Conservation (phyloP, 2,113 vertebrate genomes). For the Bubo bubo region DNA sequence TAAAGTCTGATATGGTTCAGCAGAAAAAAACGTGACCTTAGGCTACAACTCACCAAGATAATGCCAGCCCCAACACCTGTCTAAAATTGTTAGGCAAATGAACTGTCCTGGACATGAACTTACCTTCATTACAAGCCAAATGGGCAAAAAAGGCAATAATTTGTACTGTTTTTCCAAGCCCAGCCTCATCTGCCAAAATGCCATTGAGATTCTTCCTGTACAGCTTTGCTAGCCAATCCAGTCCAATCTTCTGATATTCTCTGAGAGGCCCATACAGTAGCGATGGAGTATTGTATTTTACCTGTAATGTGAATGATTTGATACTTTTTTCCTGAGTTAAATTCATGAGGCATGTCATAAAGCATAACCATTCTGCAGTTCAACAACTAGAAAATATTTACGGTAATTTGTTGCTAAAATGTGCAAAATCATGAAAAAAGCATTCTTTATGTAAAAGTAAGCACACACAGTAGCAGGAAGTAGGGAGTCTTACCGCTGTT, state of each 20-base stretch:
- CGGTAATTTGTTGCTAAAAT: background rate
- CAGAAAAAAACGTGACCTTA: background rate
- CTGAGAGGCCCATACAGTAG: slow-evolving; percentile 86
- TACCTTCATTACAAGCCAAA: slow-evolving; percentile 88
- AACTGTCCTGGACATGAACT: background rate
- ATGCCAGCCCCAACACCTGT: background rate
- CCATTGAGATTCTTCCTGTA: slow-evolving; percentile 90
- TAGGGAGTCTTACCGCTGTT: slow-evolving; percentile 74
- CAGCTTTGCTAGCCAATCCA: slow-evolving; percentile 89
- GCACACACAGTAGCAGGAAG: background rate
- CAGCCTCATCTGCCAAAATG: slow-evolving; percentile 89
- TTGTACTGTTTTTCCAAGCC: slow-evolving; percentile 89
- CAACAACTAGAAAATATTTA: background rate
- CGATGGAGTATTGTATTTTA: slow-evolving; percentile 78
- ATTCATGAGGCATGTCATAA: background rate
- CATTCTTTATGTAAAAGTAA: background rate
- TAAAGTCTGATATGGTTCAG: background rate
- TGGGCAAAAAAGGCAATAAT: slow-evolving; percentile 92
- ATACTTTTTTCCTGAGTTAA: background rate
- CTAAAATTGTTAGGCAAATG: background rate
- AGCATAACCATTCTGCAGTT: background rate
- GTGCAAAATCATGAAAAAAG: background rate
- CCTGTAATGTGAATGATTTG: slow-evolving; percentile 44
- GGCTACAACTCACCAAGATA: background rate
- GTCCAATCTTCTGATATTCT: slow-evolving; percentile 90